Percentiles rank a stretch among this genome's conserved stretches.
These are phyloP conservation scores for Bombus sylvicola DNA, from an alignment of 1,140 invertebrate genomes.

Conservation along the genomic window DNA sequence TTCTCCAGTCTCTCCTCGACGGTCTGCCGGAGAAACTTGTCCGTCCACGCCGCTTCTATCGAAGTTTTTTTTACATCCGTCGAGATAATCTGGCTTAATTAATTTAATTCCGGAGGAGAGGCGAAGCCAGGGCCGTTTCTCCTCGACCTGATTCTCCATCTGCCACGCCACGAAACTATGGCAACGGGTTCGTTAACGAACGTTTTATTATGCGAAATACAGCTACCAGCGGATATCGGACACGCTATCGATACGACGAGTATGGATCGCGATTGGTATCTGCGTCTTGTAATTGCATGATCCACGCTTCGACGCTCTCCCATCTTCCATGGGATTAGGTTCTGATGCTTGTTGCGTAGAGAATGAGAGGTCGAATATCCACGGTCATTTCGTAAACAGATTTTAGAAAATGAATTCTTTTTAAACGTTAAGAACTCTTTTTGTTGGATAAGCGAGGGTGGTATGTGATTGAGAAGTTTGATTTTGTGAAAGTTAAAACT, in stretches of 20 bases:
- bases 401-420: not conserved
- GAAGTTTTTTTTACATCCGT: conserved; percentile 45
- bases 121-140: not conserved
- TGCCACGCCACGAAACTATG: conserved; percentile 49
- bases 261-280: not conserved
- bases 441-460: not conserved
- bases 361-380: too few relatives aligned
- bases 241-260: not conserved
- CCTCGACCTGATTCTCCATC: conserved; percentile 53
- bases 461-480: not conserved
- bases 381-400: not conserved
- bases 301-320: not conserved
- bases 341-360: not conserved
- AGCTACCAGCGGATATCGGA: not conserved
- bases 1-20: not conserved
- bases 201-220: conserved; percentile 31
- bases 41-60: conserved; percentile 3
- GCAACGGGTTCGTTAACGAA: conserved; percentile 45
- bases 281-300: not conserved
- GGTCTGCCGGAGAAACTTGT: conserved; percentile 6
- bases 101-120: conserved; percentile 39
- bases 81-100: conserved; percentile 49
- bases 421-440: too few relatives aligned
- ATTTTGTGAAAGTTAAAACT: not conserved
- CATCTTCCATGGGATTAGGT: not conserved